Percentiles rank a stretch among this genome's conserved stretches.
Evolutionary conservation across 2,113 vertebrate genomes (phyloP).

Genomic region (Boulengeromyrus knoepffleri): DNA sequence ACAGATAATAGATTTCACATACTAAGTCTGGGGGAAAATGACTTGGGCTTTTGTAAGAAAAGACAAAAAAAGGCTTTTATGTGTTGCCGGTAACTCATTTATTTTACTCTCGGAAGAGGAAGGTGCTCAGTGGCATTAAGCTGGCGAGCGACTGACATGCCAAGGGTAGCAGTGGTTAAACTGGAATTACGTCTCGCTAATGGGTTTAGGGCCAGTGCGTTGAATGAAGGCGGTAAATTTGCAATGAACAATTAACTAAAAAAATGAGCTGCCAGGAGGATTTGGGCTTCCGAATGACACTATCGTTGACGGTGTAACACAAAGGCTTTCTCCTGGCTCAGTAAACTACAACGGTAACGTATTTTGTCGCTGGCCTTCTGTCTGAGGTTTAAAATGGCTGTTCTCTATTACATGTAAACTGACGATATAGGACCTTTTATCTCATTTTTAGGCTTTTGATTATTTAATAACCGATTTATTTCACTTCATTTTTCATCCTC

Average conservation of each 20-base stretch:
- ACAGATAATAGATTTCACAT: slow-evolving; percentile 18
- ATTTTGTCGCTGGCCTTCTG: neutral
- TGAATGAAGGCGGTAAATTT: neutral
- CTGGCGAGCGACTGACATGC: neutral
- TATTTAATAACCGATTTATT: slow-evolving; percentile 1
- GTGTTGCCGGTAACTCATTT: neutral
- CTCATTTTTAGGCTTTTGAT: neutral
- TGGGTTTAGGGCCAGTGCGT: neutral
- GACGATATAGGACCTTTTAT: neutral
- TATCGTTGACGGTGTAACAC: neutral
- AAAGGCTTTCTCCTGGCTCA: neutral
- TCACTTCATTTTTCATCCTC: neutral
- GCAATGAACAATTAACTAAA: neutral
- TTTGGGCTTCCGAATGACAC: neutral
- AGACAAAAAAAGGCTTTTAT: neutral
- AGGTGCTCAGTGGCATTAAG: neutral
- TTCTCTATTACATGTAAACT: neutral
- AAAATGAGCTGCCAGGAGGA: neutral
- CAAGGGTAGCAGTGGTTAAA: neutral
- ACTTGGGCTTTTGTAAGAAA: slow-evolving; percentile 1
- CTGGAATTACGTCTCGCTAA: neutral
- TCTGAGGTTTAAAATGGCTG: neutral
- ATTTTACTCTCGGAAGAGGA: neutral
- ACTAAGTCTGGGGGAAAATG: neutral
- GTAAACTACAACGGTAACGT: neutral